Base-by-base conservation (phyloP, 2,797 vertebrate species). In the Esox lucius region DNA sequence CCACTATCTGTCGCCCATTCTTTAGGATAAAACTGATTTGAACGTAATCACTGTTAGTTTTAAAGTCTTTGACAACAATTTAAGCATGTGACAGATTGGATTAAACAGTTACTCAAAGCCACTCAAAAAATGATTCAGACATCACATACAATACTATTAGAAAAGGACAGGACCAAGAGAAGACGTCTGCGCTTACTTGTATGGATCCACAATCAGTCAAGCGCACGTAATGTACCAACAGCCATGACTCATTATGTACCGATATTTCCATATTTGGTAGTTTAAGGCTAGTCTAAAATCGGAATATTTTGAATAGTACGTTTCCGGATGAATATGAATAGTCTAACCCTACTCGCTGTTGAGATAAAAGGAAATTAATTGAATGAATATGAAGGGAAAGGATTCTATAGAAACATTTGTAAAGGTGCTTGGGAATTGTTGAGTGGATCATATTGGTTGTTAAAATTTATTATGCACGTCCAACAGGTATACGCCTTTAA, bases 401-500 rank as follows among this genome's bases (percentile, higher is more conserved):
- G 13, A 68, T 39, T 7, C 2, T 46, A 42, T 35, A 11, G 13
- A 35, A 9, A 5, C 26, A 48, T 26, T 48, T 13, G 39, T 49
- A 8, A 26, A 28, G 42, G 48, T 28, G 46, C 49, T 13, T 24
- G 4, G 42, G 68, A 3, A 28, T 19, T 68, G 48, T 24, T 49
- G 42, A 48, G 13, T 69, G 22, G 12, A 48, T 69, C 42, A 46
- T 6, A 22, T 69, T 33, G 13, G 13, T 15, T 16, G 26, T 16
- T 17, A 65, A 31, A 16, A 26, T 26, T 22, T 33, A 28, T 16
- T 51, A 51, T 13, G 39, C 39, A 69, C 26, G 24, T 26, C 48
- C 26, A 48, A 6, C 13, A n/a, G n/a, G 6, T 35, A 9, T 86
- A 5, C 72, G 72, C 53, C 89, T 91, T 91, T 90, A 90, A 91